Evolutionary conservation across 2,888 invertebrate genomes (phyloP).

Genomic region (Lypha dubia): DNA sequence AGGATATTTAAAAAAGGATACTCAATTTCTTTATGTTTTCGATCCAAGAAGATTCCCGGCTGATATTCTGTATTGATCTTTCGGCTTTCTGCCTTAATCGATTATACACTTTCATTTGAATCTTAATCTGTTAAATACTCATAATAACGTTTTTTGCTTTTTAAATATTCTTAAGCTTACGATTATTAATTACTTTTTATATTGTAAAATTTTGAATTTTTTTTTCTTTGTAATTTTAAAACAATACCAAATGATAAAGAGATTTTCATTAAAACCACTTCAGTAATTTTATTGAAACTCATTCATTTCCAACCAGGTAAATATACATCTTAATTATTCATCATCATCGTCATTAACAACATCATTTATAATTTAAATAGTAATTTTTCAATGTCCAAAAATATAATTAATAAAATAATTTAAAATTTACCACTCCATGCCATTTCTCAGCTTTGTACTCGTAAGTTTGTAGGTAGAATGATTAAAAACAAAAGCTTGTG

Average conservation of each 20-base stretch:
- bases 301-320: slow-evolving; percentile 29
- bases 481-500: slow-evolving; percentile 34
- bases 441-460: background rate
- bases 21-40: too few relatives aligned
- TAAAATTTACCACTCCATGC: slow-evolving; percentile 54
- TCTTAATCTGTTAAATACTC: too few relatives aligned
- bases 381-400: slow-evolving; percentile 71
- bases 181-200: background rate
- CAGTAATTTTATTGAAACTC: slow-evolving; percentile 35
- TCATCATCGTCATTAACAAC: slow-evolving; percentile 44
- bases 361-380: slow-evolving; percentile 68
- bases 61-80: too few relatives aligned
- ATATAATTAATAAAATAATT: slow-evolving; percentile 70
- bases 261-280: slow-evolving; percentile 30
- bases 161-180: too few relatives aligned
- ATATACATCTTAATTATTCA: slow-evolving; percentile 59
- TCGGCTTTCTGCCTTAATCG: too few relatives aligned
- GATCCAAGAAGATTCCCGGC: too few relatives aligned
- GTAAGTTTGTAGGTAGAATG: background rate
- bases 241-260: slow-evolving; percentile 45
- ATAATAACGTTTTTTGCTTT: too few relatives aligned
- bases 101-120: too few relatives aligned
- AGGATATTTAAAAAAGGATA: too few relatives aligned
- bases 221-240: background rate
- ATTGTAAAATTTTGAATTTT: background rate